These are phyloP conservation scores for Trematomus bernacchii DNA, from an alignment of 2,797 vertebrate species.

Conservation along the genomic window DNA sequence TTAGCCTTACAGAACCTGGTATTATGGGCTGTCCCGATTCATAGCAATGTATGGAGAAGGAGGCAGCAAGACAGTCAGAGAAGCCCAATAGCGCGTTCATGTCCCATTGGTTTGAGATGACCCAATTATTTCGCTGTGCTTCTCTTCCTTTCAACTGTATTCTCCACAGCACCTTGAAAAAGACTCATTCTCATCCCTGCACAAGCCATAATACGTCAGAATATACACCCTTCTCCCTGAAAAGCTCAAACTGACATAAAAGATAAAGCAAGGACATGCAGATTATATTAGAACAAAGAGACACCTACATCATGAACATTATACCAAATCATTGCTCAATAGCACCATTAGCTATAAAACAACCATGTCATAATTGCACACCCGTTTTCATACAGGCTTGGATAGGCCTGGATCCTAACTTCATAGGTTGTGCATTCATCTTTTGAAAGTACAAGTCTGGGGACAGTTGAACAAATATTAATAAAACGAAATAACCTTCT, in stretches of 20 bases:
- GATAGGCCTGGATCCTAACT: slow-evolving; percentile 3
- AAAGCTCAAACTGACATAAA: slow-evolving; percentile 50
- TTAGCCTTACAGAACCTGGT: slow-evolving; percentile 74
- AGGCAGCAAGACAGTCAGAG: slow-evolving; percentile 65
- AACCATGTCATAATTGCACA: slow-evolving; percentile 47
- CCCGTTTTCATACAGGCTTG: slow-evolving; percentile 27
- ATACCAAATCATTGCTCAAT: slow-evolving; percentile 31
- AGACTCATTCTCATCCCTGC: slow-evolving; percentile 66
- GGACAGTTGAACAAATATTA: slow-evolving; percentile 14
- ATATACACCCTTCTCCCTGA: slow-evolving; percentile 48
- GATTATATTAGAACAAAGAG: slow-evolving; percentile 55
- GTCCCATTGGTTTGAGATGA: slow-evolving; percentile 82
- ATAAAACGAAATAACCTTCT: slow-evolving; percentile 3
- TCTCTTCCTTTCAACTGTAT: slow-evolving; percentile 69
- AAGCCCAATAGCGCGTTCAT: slow-evolving; percentile 79
- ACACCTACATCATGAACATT: slow-evolving; percentile 35
- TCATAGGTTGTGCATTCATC: slow-evolving; percentile 15
- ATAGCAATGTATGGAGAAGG: slow-evolving; percentile 70
- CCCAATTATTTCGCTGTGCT: slow-evolving; percentile 81
- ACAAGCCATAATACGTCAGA: slow-evolving; percentile 55
- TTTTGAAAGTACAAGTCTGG: slow-evolving; percentile 5
- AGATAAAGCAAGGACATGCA: slow-evolving; percentile 53
- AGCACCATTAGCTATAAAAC: slow-evolving; percentile 51
- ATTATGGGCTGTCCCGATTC: slow-evolving; percentile 77
- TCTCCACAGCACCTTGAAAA: slow-evolving; percentile 71